Percentiles rank a stretch among this genome's conserved stretches.
phyloP scores from a whole-genome alignment of 2,113 vertebrate genomes.

The Cavia porcellus region DNA sequence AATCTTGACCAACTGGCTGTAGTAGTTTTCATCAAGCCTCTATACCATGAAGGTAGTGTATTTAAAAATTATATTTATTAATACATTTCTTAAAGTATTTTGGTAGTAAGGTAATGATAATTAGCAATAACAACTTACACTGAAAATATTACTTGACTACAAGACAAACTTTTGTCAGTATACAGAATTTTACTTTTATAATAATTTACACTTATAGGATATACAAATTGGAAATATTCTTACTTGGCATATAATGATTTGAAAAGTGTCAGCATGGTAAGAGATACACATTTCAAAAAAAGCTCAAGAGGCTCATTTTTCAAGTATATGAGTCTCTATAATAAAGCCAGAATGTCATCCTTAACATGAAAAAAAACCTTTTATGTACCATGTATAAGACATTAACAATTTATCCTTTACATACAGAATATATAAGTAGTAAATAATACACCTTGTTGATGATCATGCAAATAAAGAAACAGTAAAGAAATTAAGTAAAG shows the following conservation, averaged over 20 bases:
- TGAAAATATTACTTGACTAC: not conserved
- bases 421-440: not conserved
- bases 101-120: not conserved
- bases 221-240: not conserved
- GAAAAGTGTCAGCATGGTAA: not conserved
- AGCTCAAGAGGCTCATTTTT: not conserved
- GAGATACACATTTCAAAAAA: not conserved
- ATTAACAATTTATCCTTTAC: not conserved
- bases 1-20: not conserved
- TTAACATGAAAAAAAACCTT: not conserved
- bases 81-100: not conserved
- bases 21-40: not conserved
- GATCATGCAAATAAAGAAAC: not conserved
- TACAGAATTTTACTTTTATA: not conserved
- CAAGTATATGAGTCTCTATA: not conserved
- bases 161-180: not conserved
- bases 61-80: not conserved
- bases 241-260: not conserved
- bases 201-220: not conserved
- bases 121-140: not conserved
- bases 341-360: not conserved
- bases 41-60: not conserved
- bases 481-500: not conserved
- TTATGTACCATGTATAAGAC: not conserved
- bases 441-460: not conserved